Percentiles rank a stretch among this genome's conserved stretches.
These are phyloP conservation scores for Coryphaenoides rupestris DNA, from an alignment of 2,113 vertebrate species.

Conservation along the genomic window DNA sequence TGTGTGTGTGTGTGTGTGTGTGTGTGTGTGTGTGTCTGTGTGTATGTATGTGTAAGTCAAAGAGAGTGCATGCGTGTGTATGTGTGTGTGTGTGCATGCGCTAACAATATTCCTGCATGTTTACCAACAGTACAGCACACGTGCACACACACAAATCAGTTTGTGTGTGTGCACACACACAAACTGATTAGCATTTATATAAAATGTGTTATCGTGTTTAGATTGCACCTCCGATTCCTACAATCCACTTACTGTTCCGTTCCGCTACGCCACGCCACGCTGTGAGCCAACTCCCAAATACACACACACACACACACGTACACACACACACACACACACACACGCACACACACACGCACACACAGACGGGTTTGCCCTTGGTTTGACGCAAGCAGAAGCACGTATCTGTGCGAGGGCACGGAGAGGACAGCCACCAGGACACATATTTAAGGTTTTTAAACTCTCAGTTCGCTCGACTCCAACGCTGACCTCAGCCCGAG, in stretches of 20 bases:
- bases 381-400: slow-evolving; percentile 56
- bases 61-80: not conserved
- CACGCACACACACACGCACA: not conserved
- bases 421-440: slow-evolving; percentile 56
- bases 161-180: slow-evolving; percentile 42
- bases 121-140: slow-evolving; percentile 31
- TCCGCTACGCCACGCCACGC: not conserved
- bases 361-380: slow-evolving; percentile 33
- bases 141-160: slow-evolving; percentile 47
- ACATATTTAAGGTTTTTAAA: slow-evolving; percentile 57
- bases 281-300: slow-evolving; percentile 14
- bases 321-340: slow-evolving; percentile 1
- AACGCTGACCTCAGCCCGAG: slow-evolving; percentile 56
- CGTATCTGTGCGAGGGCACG: slow-evolving; percentile 48
- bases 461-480: slow-evolving; percentile 47
- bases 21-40: slow-evolving; percentile 16
- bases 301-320: not conserved
- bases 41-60: slow-evolving; percentile 14
- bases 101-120: slow-evolving; percentile 15
- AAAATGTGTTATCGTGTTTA: slow-evolving; percentile 48
- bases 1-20: slow-evolving; percentile 35
- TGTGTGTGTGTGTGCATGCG: not conserved
- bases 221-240: slow-evolving; percentile 34
- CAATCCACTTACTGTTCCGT: slow-evolving; percentile 39
- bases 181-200: slow-evolving; percentile 46